Conservation (phyloP, 2,888 invertebrate genomes). For the Ectropis crepuscularia region DNA sequence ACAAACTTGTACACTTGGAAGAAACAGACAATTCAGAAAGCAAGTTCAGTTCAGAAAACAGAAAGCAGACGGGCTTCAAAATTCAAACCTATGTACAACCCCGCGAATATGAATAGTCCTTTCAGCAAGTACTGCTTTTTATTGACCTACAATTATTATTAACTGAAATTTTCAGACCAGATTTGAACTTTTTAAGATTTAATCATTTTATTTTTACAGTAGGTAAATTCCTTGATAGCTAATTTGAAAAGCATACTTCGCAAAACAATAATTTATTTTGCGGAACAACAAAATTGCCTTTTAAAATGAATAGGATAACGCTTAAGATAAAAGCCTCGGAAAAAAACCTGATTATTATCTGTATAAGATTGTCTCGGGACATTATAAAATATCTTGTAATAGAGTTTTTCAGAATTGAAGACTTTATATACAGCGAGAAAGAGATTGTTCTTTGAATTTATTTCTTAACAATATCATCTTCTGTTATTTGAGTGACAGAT, state of each 20-base stretch:
- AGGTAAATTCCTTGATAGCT: no score
- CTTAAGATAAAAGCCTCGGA: slow-evolving; percentile 14
- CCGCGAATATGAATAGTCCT: no score
- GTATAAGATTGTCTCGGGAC: slow-evolving; percentile 7
- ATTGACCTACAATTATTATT: no score
- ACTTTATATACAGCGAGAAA: not conserved
- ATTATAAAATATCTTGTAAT: not conserved
- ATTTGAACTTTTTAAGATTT: no score
- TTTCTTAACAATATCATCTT: not conserved
- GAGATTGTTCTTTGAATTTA: not conserved
- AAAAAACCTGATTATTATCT: slow-evolving; percentile 19
- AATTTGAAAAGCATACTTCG: not conserved
- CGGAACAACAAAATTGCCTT: slow-evolving; percentile 6
- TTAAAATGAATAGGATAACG: slow-evolving; percentile 6
- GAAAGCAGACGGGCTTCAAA: no score
- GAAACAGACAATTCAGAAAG: no score
- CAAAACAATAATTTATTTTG: slow-evolving; percentile 1
- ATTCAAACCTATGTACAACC: no score
- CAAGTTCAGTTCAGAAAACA: no score
- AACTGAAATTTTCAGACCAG: no score
- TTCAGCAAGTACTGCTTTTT: no score
- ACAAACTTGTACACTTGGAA: no score
- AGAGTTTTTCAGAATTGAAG: not conserved
- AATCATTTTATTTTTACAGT: no score
- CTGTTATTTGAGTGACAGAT: not conserved